Conservation (phyloP, 2,113 vertebrate species). For the Microcebus jonahi region DNA sequence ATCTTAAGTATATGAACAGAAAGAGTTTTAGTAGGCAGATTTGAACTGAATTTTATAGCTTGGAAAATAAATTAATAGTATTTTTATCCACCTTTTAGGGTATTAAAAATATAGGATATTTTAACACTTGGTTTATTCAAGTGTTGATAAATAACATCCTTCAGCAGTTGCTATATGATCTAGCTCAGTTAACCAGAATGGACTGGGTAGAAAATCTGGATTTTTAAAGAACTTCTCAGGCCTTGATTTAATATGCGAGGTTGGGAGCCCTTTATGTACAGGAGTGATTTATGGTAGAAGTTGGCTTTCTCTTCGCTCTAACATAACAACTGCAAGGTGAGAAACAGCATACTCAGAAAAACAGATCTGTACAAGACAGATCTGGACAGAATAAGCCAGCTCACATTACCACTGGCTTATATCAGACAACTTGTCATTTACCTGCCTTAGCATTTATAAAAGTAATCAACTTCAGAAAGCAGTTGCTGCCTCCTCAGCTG, state of each 20-base stretch:
- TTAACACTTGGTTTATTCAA: not conserved
- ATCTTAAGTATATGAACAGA: not conserved
- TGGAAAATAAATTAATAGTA: not conserved
- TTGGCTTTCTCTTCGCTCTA: not conserved
- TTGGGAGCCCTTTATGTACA: not conserved
- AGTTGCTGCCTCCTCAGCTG: not conserved
- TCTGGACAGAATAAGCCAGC: accelerated
- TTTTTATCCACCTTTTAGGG: not conserved
- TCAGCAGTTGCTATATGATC: not conserved
- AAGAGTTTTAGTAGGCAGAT: not conserved
- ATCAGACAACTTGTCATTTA: accelerated
- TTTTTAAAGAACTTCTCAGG: not conserved
- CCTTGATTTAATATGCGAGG: accelerated
- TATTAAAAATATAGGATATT: too few relatives aligned
- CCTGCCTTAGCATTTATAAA: not conserved
- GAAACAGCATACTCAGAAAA: not conserved
- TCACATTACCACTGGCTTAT: not conserved
- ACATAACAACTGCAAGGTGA: not conserved
- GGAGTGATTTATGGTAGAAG: accelerated
- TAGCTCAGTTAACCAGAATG: not conserved
- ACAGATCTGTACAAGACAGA: not conserved
- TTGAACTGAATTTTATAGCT: not conserved
- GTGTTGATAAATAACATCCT: not conserved
- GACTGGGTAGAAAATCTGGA: not conserved
- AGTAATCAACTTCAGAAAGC: not conserved